Conservation (phyloP, 1,140 invertebrate species). For the Aphaenogaster ashmeadi region DNA sequence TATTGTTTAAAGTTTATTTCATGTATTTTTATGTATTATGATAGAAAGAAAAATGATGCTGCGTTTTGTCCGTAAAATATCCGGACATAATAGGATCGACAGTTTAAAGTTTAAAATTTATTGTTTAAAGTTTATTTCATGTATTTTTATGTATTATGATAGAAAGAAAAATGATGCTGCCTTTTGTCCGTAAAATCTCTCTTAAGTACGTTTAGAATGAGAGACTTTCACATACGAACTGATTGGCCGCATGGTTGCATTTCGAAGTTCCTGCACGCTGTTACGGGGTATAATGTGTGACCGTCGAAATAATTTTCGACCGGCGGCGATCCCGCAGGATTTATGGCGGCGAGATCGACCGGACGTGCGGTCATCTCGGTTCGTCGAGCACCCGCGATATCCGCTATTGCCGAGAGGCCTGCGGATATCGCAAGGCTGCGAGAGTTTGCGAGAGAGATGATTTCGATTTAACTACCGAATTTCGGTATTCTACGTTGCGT, state of each 20-base stretch:
- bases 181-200: not conserved
- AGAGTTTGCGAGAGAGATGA: constrained; percentile 37
- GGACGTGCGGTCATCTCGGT: constrained; percentile 62
- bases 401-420: constrained; percentile 39
- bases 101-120: no score
- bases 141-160: not conserved
- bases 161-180: not conserved
- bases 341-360: constrained; percentile 66
- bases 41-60: not conserved
- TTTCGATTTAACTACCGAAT: constrained; percentile 32
- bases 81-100: no score
- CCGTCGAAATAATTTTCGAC: constrained; percentile 66
- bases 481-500: constrained; percentile 20
- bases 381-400: constrained; percentile 40
- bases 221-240: constrained; percentile 15
- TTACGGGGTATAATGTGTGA: constrained; percentile 27
- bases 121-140: not conserved
- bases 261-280: constrained; percentile 35
- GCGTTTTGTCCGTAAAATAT: not conserved
- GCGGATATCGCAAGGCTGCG: constrained; percentile 45
- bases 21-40: not conserved
- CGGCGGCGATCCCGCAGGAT: constrained; percentile 38
- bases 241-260: constrained; percentile 26
- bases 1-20: constrained; percentile 1
- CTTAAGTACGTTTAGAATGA: not conserved